Conservation (phyloP, 2,113 vertebrate species). For the Takifugu bimaculatus region DNA sequence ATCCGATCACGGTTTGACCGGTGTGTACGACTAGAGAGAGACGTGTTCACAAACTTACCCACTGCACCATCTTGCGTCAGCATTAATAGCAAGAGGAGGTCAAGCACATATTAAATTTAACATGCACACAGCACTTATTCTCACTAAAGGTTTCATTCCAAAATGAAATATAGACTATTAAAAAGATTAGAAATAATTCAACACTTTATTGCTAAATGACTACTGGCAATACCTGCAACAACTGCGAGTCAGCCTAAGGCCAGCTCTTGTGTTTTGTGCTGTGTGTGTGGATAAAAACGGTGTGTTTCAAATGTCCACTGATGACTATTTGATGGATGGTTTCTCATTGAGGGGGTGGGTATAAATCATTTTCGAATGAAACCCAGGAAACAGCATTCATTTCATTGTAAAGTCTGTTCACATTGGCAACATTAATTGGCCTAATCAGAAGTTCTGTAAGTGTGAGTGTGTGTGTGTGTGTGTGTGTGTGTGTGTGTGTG, state of each 20-base stretch:
- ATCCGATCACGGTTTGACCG: no score
- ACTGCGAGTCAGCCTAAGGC: conserved; percentile 49
- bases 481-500: background rate
- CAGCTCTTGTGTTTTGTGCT: conserved; percentile 37
- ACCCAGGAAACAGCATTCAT: conserved; percentile 27
- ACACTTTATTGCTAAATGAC: conserved; percentile 39
- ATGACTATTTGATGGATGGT: conserved; percentile 45
- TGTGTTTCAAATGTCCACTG: conserved; percentile 46
- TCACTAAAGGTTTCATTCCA: conserved; percentile 33
- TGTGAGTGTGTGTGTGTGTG: background rate
- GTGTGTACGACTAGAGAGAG: background rate
- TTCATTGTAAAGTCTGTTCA: conserved; percentile 49
- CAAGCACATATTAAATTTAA: conserved; percentile 6
- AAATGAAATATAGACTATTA: conserved; percentile 14
- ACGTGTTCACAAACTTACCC: conserved; percentile 61
- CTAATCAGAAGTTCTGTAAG: conserved; percentile 4
- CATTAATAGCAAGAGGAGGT: conserved; percentile 32
- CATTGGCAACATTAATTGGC: conserved; percentile 28
- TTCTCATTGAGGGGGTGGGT: conserved; percentile 2
- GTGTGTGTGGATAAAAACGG: conserved; percentile 34
- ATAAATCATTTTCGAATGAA: conserved; percentile 23
- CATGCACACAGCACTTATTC: conserved; percentile 15
- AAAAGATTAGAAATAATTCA: conserved; percentile 26
- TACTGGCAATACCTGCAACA: conserved; percentile 46
- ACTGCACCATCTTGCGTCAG: conserved; percentile 55